phyloP scores from a whole-genome alignment of 2,888 invertebrate genomes.

The Xestia sexstrigata region DNA sequence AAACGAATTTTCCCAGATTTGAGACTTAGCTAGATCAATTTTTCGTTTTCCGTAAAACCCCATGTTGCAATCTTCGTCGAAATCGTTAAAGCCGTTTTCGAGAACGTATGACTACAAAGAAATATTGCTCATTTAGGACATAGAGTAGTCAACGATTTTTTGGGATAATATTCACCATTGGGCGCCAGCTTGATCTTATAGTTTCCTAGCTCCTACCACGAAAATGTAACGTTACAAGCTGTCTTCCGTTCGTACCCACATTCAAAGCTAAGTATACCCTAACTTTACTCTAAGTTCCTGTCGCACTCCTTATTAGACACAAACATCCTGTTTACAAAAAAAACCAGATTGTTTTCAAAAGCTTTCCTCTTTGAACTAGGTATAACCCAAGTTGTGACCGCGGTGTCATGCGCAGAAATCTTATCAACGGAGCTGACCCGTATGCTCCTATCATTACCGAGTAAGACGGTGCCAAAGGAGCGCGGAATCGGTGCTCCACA shows the following conservation, averaged over 20 bases:
- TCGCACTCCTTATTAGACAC: too few species aligned
- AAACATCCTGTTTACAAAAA: conserved; percentile 19
- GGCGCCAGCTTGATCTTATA: too few species aligned
- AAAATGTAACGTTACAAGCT: too few species aligned
- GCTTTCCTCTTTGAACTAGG: conserved; percentile 67
- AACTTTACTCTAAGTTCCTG: background rate
- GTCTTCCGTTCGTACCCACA: background rate
- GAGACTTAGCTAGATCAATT: background rate
- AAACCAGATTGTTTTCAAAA: conserved; percentile 47
- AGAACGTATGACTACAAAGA: background rate
- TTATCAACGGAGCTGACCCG: conserved; percentile 81
- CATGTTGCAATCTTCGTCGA: background rate
- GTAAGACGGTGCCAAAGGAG: conserved; percentile 64
- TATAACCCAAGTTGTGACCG: conserved; percentile 61
- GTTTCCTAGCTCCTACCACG: too few species aligned
- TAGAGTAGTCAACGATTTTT: background rate
- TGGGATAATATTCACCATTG: background rate
- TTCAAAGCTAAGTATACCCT: too few species aligned
- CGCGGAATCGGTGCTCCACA: conserved; percentile 51
- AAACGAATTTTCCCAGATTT: background rate
- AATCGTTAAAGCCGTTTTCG: background rate
- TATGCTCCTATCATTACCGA: conserved; percentile 70
- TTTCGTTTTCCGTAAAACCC: background rate
- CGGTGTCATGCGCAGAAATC: conserved; percentile 81
- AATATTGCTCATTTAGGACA: background rate